phyloP scores from a whole-genome alignment of 2,888 invertebrate species.

The Plagodis dolabraria region DNA sequence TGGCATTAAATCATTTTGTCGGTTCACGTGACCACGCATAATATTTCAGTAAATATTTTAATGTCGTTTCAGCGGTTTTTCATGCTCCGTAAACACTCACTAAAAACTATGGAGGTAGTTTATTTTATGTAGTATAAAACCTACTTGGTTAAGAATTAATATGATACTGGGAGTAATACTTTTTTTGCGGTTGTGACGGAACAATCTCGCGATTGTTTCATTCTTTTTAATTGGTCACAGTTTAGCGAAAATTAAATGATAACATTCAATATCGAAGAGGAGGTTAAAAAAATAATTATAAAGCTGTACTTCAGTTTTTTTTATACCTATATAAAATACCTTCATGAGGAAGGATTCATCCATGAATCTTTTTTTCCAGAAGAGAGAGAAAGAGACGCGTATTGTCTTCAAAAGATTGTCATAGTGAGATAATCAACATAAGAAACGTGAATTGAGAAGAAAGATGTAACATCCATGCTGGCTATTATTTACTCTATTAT shows the following conservation, averaged over 20 bases:
- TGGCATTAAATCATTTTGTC: conserved; percentile 12
- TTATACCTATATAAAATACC: too few species aligned
- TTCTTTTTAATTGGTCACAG: too few species aligned
- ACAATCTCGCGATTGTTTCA: too few species aligned
- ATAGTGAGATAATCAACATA: conserved; percentile 23
- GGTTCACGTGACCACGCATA: conserved; percentile 35
- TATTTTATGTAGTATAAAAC: neutral
- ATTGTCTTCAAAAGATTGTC: conserved; percentile 19
- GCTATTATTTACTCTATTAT: too few species aligned
- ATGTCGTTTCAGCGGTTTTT: conserved; percentile 31
- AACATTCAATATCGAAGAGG: too few species aligned
- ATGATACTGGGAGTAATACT: neutral
- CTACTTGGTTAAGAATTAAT: neutral
- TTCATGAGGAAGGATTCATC: too few species aligned
- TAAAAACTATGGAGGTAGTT: conserved; percentile 9
- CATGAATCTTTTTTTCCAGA: neutral
- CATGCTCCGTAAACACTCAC: conserved; percentile 16
- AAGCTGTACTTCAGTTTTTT: too few species aligned
- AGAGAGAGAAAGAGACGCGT: conserved; percentile 1
- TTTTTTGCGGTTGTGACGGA: too few species aligned
- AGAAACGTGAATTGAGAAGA: conserved; percentile 16
- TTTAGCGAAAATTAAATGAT: too few species aligned
- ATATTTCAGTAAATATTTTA: conserved; percentile 32
- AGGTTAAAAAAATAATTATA: too few species aligned
- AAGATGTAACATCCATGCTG: neutral